Evolutionary conservation across 2,113 vertebrate species (phyloP), one percentile per base, ranked within the genome.

Genomic region (Neopipo cinnamomea): DNA sequence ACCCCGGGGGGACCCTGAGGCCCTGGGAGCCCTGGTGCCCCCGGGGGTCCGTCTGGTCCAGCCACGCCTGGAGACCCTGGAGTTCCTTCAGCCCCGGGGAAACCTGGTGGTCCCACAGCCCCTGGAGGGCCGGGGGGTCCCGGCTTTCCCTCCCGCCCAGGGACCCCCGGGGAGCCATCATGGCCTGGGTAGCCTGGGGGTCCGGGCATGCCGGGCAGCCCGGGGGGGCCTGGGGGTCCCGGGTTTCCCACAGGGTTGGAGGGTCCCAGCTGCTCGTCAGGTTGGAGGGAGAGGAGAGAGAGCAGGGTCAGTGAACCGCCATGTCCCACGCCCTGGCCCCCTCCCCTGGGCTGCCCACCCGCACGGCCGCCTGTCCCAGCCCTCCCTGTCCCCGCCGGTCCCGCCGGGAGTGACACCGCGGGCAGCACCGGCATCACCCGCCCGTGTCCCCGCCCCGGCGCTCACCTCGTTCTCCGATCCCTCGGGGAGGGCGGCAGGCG

Each of bases 131-230:
- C 93, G 0, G 95, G 93, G 16, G 96, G 88, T n/a, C 96, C 97
- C 4, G 88, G 96, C 35, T 85, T 79, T 74, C 96, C 97, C 11
- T 97, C 96, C 30, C 87, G 56, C 16, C 97, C 97, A 8, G 97
- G 95, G 13, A 61, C 28, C 20, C 96, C 96, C 0, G 93, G 86
- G 37, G 94, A 58, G 3, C 97, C 95, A 76, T 98, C 91, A 0
- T 85, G 91, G 22, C 95, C 96, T 7, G 92, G 95, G 44, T 91
- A 97, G 21, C 97, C 97, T 3, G 79, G 92, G 49, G 87, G 72
- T n/a, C 94, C 94, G 0, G 95, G 89, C 24, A 44, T 53, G 5
- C 96, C 97, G 0, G 95, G 92, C 12, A 53, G 55, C 14, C 97
- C 97, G 0, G 94, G 93, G 22, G 85, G 56, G 2, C 96, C 95